These are phyloP conservation scores for Drosophila meridionalis DNA, from an alignment of 2,888 invertebrate genomes.

Conservation along the genomic window DNA sequence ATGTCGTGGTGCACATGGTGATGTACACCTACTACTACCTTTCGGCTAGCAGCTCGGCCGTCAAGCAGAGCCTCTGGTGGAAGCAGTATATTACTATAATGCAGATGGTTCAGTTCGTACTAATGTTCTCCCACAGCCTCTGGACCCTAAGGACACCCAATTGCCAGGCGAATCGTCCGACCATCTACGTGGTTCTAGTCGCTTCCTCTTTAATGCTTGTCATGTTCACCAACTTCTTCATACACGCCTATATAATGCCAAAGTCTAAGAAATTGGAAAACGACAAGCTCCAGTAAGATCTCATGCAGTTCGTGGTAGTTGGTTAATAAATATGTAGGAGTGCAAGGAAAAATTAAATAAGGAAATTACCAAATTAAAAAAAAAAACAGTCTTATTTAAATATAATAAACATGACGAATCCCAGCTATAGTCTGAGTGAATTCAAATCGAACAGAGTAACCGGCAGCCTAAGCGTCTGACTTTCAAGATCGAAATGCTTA, in stretches of 20 bases:
- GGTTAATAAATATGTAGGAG: neutral
- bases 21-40: slow-evolving; percentile 61
- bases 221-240: slow-evolving; percentile 58
- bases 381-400: too few relatives aligned
- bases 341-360: too few relatives aligned
- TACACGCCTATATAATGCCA: slow-evolving; percentile 29
- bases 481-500: neutral
- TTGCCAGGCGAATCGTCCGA: slow-evolving; percentile 16
- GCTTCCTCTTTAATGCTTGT: slow-evolving; percentile 36
- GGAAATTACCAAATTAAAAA: neutral
- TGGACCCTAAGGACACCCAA: slow-evolving; percentile 39
- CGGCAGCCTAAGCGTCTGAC: neutral
- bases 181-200: slow-evolving; percentile 11
- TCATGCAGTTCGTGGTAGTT: neutral
- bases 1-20: slow-evolving; percentile 38
- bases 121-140: slow-evolving; percentile 30
- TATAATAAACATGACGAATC: neutral
- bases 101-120: slow-evolving; percentile 49
- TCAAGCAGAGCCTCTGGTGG: slow-evolving; percentile 38
- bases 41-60: slow-evolving; percentile 24
- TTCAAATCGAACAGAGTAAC: neutral
- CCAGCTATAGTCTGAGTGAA: neutral
- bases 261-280: slow-evolving; percentile 1
- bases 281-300: neutral
- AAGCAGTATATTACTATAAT: slow-evolving; percentile 55